phyloP scores from a whole-genome alignment of 2,888 invertebrate species.

The Diadegma fenestrale region DNA sequence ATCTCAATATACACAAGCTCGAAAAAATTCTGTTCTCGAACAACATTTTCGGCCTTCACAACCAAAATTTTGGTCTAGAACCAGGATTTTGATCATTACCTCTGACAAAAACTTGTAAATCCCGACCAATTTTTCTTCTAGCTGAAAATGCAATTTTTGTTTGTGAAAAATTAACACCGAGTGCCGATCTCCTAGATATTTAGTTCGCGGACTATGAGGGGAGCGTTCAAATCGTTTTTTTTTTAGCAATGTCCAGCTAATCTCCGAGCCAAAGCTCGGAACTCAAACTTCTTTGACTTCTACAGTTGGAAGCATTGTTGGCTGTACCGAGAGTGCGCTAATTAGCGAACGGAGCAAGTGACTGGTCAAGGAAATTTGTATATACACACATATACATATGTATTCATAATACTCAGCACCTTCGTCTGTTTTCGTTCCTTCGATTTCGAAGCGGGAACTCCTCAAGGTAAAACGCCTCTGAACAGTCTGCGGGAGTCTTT shows the following conservation, averaged over 20 bases:
- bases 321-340: conserved; percentile 71
- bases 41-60: not conserved
- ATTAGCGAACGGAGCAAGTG: conserved; percentile 70
- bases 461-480: conserved; percentile 53
- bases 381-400: not conserved
- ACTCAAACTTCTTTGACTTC: conserved; percentile 59
- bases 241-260: conserved; percentile 76
- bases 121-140: not conserved
- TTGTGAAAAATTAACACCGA: not conserved
- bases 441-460: conserved; percentile 45
- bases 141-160: not conserved
- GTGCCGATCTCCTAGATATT: conserved; percentile 28
- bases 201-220: not conserved
- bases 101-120: not conserved
- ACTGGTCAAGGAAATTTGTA: conserved; percentile 29
- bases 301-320: conserved; percentile 78
- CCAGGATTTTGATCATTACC: not conserved
- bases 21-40: not conserved
- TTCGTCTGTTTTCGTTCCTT: not conserved
- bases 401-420: not conserved
- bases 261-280: conserved; percentile 68
- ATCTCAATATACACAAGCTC: not conserved
- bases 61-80: not conserved
- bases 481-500: conserved; percentile 57
- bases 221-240: conserved; percentile 51